A percentile compares a stretch with the other conserved stretches of the same genome.
These are phyloP conservation scores for Argopecten irradians DNA, from an alignment of 1,140 invertebrate genomes.

Conservation along the genomic window DNA sequence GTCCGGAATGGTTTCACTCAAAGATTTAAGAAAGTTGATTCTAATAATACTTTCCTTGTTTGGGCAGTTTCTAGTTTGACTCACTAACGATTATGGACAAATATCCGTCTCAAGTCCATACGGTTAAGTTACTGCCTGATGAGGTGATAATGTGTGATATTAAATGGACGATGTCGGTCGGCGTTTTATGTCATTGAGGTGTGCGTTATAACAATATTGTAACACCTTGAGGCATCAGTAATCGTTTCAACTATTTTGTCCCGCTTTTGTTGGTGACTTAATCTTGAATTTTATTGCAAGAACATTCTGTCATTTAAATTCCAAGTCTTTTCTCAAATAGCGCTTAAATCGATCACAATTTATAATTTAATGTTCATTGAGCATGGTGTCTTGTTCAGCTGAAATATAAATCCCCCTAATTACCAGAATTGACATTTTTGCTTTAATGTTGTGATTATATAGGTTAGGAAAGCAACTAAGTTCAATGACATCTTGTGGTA, in stretches of 20 bases:
- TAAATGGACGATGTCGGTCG: neutral
- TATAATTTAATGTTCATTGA: neutral
- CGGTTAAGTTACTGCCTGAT: neutral
- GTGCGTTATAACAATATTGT: neutral
- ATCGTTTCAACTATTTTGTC: neutral
- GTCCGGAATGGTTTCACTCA: neutral
- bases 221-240: neutral
- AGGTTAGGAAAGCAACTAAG: neutral
- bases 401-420: neutral
- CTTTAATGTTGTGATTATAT: neutral
- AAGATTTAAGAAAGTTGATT: neutral
- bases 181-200: neutral
- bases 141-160: neutral
- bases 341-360: neutral
- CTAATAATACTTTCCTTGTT: neutral
- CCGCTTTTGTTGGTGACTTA: neutral
- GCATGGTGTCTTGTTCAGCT: neutral
- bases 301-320: constrained; percentile 10
- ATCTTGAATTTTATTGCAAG: neutral
- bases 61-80: neutral
- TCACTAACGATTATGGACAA: neutral
- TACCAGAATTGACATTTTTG: neutral
- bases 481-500: too few relatives aligned
- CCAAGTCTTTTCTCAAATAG: neutral
- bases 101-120: neutral